Conservation (phyloP, 2,113 vertebrate species). For the Petromus typicus region DNA sequence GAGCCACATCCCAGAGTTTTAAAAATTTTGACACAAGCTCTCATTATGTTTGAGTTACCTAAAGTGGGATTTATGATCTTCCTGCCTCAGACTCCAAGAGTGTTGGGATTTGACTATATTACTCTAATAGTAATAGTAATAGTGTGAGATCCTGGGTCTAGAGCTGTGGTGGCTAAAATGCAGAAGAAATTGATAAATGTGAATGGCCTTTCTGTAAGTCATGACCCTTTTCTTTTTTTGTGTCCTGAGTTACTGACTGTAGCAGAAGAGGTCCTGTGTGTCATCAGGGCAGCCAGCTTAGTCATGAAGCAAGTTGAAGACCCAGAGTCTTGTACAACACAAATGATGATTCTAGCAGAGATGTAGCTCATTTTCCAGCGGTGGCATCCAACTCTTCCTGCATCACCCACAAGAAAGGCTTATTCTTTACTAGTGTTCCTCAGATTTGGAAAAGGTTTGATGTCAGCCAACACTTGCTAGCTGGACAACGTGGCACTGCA, state of each 20-base stretch:
- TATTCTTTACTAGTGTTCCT: not conserved
- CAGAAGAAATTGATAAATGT: not conserved
- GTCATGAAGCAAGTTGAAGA: not conserved
- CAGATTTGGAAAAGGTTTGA: not conserved
- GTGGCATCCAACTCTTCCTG: not conserved
- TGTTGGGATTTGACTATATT: not conserved
- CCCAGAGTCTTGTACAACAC: not conserved
- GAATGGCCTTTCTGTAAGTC: not conserved
- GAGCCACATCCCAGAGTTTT: not conserved
- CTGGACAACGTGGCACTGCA: no score
- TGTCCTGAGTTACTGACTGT: not conserved
- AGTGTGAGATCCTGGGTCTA: not conserved
- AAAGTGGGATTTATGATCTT: not conserved
- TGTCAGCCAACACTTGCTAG: not conserved
- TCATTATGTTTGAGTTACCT: not conserved
- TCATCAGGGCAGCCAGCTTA: not conserved
- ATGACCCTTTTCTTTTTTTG: not conserved
- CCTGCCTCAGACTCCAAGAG: not conserved
- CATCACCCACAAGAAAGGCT: not conserved
- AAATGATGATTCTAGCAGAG: not conserved
- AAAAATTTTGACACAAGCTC: not conserved
- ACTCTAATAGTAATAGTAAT: not conserved
- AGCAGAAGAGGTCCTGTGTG: not conserved
- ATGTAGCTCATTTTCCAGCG: not conserved
- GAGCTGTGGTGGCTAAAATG: not conserved